Evolutionary conservation across 2,888 invertebrate species (phyloP), one percentile per base, ranked within the genome.

Genomic region (Stenoptilia bipunctidactyla): DNA sequence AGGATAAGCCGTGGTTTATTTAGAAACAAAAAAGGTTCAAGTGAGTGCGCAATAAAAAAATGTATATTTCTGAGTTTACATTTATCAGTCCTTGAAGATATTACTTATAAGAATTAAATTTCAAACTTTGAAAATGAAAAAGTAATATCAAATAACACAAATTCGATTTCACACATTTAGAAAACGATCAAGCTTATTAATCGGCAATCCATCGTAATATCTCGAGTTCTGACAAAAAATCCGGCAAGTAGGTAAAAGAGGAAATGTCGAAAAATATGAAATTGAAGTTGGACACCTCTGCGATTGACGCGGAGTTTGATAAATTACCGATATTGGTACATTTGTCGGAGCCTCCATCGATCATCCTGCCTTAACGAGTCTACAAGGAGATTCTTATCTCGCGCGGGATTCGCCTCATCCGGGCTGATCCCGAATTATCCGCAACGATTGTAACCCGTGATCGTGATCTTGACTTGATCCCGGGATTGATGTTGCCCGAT

Each of bases 311-410:
- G 44, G 55, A 55, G 51, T 53, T 57, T 74, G 72, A 72, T 70
- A 67, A 70, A 74, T 73, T 64, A 63, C 66, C 62, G 64, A 64
- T 66, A 72, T 67, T 67, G 66, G 58, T 44, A 49, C 45, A 50
- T 53, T 51, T 51, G 48, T 51, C 54, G 45, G 37, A 44, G 41
- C 42, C 30, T 20, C 45, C 40, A 55, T 57, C 51, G 45, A 53
- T 57, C 55, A 53, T 51, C 37, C 15, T 10, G 20, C 20, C 36
- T 20, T 44, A 44, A 44, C 41, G 44, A 44, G 27, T 39, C 44
- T 41, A 41, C 44, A 40, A 44, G 44, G 41, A 34, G 20, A 15
- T 37, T 34, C 41, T 44, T 44, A 42, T 42, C 40, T 42, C 20
- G 8, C 3, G 4, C 4, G 20, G 20, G 4, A 3, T 8, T 3